Conservation (phyloP, 2,888 invertebrate species). For the Eupeodes latifasciatus region DNA sequence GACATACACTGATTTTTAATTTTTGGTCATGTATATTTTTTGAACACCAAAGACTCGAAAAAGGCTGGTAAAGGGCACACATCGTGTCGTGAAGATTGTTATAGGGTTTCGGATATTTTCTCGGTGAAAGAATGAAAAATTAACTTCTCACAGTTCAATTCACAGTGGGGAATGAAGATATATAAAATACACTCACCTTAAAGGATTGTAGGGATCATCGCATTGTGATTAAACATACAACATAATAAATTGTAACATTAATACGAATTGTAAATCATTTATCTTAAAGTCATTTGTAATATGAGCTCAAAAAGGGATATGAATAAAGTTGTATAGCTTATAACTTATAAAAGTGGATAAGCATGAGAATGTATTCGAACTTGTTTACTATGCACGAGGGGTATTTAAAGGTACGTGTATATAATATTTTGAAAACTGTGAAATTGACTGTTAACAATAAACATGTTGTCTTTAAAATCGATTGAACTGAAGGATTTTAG, state of each 20-base stretch:
- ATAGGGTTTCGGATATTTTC: not conserved
- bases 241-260: not conserved
- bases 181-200: not conserved
- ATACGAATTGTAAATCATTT: conserved; percentile 54
- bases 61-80: conserved; percentile 21
- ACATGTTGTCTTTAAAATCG: not conserved
- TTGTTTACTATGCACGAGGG: conserved; percentile 26
- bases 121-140: conserved; percentile 61
- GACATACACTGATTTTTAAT: conserved; percentile 10
- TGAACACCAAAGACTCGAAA: not conserved
- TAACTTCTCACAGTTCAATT: conserved; percentile 51
- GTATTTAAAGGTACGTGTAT: not conserved
- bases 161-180: conserved; percentile 54
- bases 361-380: not conserved
- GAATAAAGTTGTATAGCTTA: not conserved
- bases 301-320: conserved; percentile 34
- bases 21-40: conserved; percentile 41
- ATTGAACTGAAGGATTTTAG: not conserved
- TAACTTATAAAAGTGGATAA: too few species aligned
- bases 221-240: conserved; percentile 23
- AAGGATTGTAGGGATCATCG: conserved; percentile 43
- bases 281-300: conserved; percentile 66
- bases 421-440: conserved; percentile 48
- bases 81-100: conserved; percentile 59
- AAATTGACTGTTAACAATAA: conserved; percentile 31